Base-by-base conservation (phyloP, 2,797 vertebrate genomes). In the Gallinago solitaria region DNA sequence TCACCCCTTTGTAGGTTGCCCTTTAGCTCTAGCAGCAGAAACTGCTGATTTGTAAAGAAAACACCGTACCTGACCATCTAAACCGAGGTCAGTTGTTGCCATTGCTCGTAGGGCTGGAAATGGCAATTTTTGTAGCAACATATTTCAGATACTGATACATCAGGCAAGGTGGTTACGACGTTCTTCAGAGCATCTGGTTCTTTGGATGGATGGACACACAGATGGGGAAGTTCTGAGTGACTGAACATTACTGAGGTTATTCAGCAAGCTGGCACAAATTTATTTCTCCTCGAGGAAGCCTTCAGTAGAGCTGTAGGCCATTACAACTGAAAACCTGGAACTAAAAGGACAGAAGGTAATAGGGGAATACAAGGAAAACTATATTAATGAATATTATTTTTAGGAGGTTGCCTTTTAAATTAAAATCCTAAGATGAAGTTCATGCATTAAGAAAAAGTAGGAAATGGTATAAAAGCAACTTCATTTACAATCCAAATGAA, bases 201-300 rank as follows among this genome's bases (percentile, higher is more conserved):
- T 97, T 69, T 92, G 96, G 94, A 74, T 95, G 93, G 93, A 86
- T 79, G 68, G 89, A 93, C 90, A 91, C 65, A 70, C 97, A 98
- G 97, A 97, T 96, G 95, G 97, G 96, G 76, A 67, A 82, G 96
- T 97, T 98, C 90, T 92, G 90, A 97, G 85, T 93, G 95, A 84
- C 90, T 97, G 95, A 97, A 53, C 95, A 96, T 97, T 95, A 75
- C 80, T 50, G 93, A 97, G 95, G 92, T 96, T 95, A 60, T 89
- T 83, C 83, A 92, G 92, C 89, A 68, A 78, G 83, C 67, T 96
- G 90, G 83, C 70, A 70, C 65, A 79, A 6, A 87, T 85, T 91
- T 87, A 75, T 74, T 56, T 83, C 37, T 88, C 86, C 11, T 69
- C 33, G 56, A 93, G 92, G 87, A 93, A 91, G 60, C 84, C 88